Evolutionary conservation across 1,140 invertebrate species (phyloP).

Genomic region (Drosophila hydei): DNA sequence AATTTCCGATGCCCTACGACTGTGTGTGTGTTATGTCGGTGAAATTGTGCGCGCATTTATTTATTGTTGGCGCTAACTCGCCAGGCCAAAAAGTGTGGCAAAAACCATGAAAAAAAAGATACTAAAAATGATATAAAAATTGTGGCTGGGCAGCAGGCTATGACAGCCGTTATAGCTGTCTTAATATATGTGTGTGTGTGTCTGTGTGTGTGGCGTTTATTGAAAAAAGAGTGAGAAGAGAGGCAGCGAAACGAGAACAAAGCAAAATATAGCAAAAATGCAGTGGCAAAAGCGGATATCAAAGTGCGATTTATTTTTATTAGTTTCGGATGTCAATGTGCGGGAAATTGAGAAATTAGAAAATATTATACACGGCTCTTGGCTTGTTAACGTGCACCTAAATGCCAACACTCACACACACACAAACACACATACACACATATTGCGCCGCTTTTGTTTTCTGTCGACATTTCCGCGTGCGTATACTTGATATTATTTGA

Average conservation of each 20-base stretch:
- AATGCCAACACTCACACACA: conserved; percentile 33
- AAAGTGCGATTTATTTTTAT: conserved; percentile 83
- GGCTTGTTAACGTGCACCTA: conserved; percentile 73
- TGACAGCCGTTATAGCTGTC: conserved; percentile 55
- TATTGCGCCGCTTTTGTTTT: conserved; percentile 37
- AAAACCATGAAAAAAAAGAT: conserved; percentile 60
- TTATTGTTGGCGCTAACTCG: conserved; percentile 79
- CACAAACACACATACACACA: conserved; percentile 1
- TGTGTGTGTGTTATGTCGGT: conserved; percentile 36
- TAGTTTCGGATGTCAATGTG: conserved; percentile 82
- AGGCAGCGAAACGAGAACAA: conserved; percentile 34
- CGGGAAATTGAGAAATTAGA: conserved; percentile 82
- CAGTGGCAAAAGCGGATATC: conserved; percentile 70
- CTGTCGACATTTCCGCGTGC: conserved; percentile 17
- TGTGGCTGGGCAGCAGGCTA: conserved; percentile 50
- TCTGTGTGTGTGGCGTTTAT: conserved; percentile 30
- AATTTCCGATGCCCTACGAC: conserved; percentile 55
- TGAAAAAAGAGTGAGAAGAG: conserved; percentile 14
- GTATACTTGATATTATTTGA: conserved; percentile 57
- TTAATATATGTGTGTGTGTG: conserved; percentile 18
- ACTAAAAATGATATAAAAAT: conserved; percentile 78
- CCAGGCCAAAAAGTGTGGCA: conserved; percentile 67
- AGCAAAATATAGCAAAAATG: conserved; percentile 40
- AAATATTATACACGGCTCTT: conserved; percentile 79
- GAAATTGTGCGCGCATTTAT: conserved; percentile 71